Conservation (phyloP, 1,140 invertebrate genomes). For the Danaus plexippus region DNA sequence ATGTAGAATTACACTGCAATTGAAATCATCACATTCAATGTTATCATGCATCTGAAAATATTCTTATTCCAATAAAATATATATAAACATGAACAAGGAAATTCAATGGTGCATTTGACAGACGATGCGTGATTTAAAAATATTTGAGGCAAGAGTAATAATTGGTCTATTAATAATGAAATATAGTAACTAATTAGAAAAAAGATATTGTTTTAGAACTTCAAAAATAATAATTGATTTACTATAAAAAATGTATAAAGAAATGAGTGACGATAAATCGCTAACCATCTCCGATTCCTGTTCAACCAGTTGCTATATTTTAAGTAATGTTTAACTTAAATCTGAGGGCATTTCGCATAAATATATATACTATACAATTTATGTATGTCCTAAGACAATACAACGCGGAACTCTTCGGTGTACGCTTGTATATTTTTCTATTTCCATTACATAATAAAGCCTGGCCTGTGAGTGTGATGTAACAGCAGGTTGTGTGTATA, state of each 20-base stretch:
- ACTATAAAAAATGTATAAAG: too few relatives aligned
- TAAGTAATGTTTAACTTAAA: slow-evolving; percentile 5
- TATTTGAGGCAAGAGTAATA: too few relatives aligned
- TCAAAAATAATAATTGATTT: too few relatives aligned
- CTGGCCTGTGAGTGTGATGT: slow-evolving; percentile 31
- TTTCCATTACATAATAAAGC: too few relatives aligned
- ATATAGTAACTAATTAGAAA: too few relatives aligned
- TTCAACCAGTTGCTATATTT: neutral
- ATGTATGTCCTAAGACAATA: neutral
- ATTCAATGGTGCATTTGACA: neutral
- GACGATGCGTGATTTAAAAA: too few relatives aligned
- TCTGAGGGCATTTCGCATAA: neutral
- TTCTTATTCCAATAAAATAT: neutral
- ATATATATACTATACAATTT: neutral
- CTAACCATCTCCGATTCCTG: too few relatives aligned
- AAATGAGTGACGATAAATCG: too few relatives aligned
- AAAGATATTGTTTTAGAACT: too few relatives aligned
- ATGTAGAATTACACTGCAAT: slow-evolving; percentile 21
- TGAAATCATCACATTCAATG: neutral
- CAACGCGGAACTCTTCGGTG: slow-evolving; percentile 5
- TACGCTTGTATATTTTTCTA: too few relatives aligned
- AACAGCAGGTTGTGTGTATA: slow-evolving; percentile 57
- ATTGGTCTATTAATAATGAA: too few relatives aligned
- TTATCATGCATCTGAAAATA: too few relatives aligned
- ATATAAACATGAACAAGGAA: slow-evolving; percentile 1